Conservation (phyloP, 2,888 invertebrate genomes). For the Eupsilia transversa region DNA sequence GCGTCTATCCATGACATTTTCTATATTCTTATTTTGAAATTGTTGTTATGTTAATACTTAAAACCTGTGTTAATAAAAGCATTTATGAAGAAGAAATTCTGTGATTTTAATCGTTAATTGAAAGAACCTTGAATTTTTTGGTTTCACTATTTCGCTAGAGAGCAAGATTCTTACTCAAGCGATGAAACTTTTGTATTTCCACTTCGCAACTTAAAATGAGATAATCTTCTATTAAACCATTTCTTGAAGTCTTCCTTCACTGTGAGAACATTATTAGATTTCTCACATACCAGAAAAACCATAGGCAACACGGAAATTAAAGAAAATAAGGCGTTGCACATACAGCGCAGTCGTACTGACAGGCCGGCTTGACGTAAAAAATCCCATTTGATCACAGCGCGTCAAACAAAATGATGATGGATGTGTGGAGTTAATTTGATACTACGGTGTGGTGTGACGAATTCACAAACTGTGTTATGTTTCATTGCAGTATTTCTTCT, state of each 20-base stretch:
- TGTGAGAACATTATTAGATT: conserved; percentile 51
- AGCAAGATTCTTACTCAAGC: not conserved
- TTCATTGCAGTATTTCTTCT: conserved; percentile 59
- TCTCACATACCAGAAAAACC: conserved; percentile 59
- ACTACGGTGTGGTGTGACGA: conserved; percentile 69
- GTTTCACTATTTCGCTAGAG: not conserved
- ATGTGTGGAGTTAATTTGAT: conserved; percentile 70
- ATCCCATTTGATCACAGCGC: conserved; percentile 79
- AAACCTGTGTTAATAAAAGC: too few species aligned
- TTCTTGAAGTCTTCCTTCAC: not conserved
- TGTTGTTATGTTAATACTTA: not conserved
- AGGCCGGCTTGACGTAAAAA: conserved; percentile 71
- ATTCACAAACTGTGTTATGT: conserved; percentile 67
- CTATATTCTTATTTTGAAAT: conserved; percentile 24
- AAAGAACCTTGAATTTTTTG: too few species aligned
- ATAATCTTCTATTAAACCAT: conserved; percentile 1
- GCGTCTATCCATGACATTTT: not conserved
- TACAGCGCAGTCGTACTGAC: conserved; percentile 69
- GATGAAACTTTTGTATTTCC: not conserved
- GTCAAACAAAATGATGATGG: conserved; percentile 82
- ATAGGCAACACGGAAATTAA: conserved; percentile 68
- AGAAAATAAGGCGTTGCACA: conserved; percentile 65
- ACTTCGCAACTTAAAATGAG: not conserved
- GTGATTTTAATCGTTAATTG: not conserved
- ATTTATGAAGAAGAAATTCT: not conserved